Evolutionary conservation across 2,888 invertebrate genomes (phyloP), one percentile per base, ranked within the genome.

Genomic region (Flabesymbios commensalis): DNA sequence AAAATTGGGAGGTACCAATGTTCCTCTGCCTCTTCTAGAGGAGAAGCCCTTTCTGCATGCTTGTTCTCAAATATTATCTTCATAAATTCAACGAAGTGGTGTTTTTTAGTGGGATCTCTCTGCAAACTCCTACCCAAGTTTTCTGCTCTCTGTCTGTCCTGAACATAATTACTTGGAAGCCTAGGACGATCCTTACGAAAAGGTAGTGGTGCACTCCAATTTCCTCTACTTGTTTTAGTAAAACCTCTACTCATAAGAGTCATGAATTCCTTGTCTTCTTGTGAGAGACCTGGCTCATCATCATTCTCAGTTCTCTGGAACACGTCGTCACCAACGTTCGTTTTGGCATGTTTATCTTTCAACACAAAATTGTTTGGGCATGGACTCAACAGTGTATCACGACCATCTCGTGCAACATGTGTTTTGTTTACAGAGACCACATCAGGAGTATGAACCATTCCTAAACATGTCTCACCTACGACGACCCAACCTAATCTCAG

Each of bases 1-100:
- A 61, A 63, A 7, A 63, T 19, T 1, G 68, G 70, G 1, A 67
- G 36, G 47, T 64, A 69, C 70, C 70, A 70, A 24, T 57, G 36
- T 36, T 59, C 51, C 3, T 63, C 54, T 2, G 59, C 19, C 28
- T 49, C 10, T 7, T 49, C 19, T 19, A 14, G 29, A 10, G 10
- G 29, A 14, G 7, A 5, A 14, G 29, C 49, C 29, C 4, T 7
- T 28, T 49, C 29, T 26, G 49, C 49, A 49, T 49, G 29, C 10
- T 28, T 19, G 7, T 49, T 49, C 5, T 22, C 7, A 19, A 49
- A 49, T 7, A 49, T 49, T 49, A 10, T 28, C 29, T 10, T 19
- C 49, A 49, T 26, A 28, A 49, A 49, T 7, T 22, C 29, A 24
- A 28, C 24, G 19, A 26, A 49, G 19, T 49, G n/a, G n/a, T n/a